A percentile compares a stretch with the other conserved stretches of the same genome.
Evolutionary conservation across 1,140 invertebrate species (phyloP).

Genomic region (Nautilus pompilius): DNA sequence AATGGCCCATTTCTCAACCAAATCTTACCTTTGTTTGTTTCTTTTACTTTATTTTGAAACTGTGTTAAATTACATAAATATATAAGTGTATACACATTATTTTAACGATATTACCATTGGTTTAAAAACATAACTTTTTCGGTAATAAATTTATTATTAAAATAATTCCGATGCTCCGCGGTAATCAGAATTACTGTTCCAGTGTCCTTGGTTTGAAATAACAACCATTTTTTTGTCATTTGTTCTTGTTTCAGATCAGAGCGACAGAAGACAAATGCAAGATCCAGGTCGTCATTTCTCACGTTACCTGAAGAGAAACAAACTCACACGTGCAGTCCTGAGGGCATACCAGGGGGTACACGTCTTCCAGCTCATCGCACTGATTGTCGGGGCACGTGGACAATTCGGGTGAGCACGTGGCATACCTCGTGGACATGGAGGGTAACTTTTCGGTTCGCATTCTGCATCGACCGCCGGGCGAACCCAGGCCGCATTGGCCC

Average conservation of each 20-base stretch:
- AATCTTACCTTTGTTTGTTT: too few species aligned
- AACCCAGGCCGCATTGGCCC: constrained; percentile 20
- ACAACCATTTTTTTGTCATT: background rate
- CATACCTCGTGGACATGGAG: constrained; percentile 49
- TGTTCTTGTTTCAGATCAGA: background rate
- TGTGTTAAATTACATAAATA: too few species aligned
- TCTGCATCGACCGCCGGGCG: constrained; percentile 13
- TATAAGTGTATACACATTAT: too few species aligned
- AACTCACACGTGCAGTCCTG: constrained; percentile 66
- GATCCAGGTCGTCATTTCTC: background rate
- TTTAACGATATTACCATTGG: too few species aligned
- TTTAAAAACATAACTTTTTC: too few species aligned
- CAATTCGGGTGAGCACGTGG: constrained; percentile 66
- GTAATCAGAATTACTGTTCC: background rate
- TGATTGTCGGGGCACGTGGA: constrained; percentile 65
- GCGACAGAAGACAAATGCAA: background rate
- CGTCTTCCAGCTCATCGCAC: constrained; percentile 69
- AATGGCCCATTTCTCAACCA: too few species aligned
- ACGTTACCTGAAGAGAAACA: background rate
- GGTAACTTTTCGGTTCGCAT: constrained; percentile 13
- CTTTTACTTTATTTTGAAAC: too few species aligned
- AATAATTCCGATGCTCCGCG: background rate
- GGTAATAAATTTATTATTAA: too few species aligned
- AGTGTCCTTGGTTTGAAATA: background rate
- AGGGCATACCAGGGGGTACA: constrained; percentile 64